A percentile compares a stretch with the other conserved stretches of the same genome.
Conservation (phyloP, 2,797 vertebrate genomes). For the Sebastes hubbsi region DNA sequence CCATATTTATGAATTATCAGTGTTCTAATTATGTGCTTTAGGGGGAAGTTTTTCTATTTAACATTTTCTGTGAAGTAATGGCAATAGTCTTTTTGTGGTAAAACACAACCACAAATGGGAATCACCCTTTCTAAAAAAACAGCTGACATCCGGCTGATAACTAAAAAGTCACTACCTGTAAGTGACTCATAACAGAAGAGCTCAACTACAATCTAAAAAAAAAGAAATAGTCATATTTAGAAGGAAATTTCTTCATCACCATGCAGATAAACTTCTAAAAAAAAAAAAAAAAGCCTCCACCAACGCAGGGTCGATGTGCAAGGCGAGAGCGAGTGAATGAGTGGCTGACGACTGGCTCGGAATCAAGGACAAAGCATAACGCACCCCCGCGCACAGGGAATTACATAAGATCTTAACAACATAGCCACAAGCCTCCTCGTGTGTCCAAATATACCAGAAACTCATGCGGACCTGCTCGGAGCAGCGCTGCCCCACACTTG, state of each 20-base stretch:
- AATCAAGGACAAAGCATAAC: slow-evolving; percentile 59
- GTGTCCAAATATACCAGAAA: slow-evolving; percentile 46
- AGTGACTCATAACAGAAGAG: slow-evolving; percentile 5
- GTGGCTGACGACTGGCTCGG: slow-evolving; percentile 30
- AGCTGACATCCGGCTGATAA: neutral
- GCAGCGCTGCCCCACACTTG: neutral
- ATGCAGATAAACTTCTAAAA: neutral
- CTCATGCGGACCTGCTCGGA: neutral
- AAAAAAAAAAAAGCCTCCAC: neutral
- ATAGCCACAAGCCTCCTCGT: slow-evolving; percentile 49
- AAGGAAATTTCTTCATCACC: neutral
- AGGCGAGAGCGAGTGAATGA: slow-evolving; percentile 20
- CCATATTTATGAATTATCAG: too few relatives aligned
- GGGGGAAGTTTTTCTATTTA: neutral
- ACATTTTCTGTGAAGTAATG: slow-evolving; percentile 1
- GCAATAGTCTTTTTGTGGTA: neutral
- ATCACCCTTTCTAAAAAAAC: neutral
- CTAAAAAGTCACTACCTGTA: neutral
- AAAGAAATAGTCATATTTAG: neutral
- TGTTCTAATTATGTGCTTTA: neutral
- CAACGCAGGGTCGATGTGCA: neutral
- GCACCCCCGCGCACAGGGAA: slow-evolving; percentile 6
- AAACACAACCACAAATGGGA: neutral
- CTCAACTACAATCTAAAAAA: neutral
- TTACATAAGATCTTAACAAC: slow-evolving; percentile 64